Evolutionary conservation across 2,113 vertebrate genomes (phyloP).

Genomic region (Peromyscus leucopus): DNA sequence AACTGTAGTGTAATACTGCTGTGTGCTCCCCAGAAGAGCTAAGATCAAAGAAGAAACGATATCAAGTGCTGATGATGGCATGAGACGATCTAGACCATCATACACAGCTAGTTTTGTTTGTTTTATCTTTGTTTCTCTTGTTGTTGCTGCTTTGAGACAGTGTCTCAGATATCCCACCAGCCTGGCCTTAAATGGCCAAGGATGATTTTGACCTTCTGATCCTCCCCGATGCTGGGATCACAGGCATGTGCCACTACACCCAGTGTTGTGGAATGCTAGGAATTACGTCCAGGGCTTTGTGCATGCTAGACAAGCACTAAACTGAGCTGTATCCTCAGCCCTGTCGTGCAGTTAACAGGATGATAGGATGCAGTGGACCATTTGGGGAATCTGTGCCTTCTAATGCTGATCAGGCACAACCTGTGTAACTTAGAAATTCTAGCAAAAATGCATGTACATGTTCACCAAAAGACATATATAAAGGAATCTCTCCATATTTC

Average conservation of each 20-base stretch:
- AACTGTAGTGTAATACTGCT: neutral
- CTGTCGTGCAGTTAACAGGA: too few species aligned
- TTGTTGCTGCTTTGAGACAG: neutral
- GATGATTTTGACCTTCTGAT: neutral
- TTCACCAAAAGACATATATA: neutral
- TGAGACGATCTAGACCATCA: neutral
- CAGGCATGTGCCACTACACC: neutral
- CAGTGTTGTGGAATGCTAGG: neutral
- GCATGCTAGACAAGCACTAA: neutral
- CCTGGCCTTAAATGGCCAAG: neutral
- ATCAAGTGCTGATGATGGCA: neutral
- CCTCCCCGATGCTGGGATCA: neutral
- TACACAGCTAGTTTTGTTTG: neutral
- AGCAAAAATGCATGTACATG: neutral
- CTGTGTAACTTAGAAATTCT: neutral
- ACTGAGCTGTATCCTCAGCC: neutral
- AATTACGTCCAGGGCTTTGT: neutral
- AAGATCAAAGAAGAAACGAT: neutral
- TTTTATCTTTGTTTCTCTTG: neutral
- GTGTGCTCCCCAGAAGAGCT: neutral
- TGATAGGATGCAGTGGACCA: neutral
- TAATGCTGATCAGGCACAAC: neutral
- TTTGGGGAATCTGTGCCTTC: neutral
- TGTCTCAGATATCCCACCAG: neutral
- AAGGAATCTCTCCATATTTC: neutral